These are phyloP conservation scores for Xiphias gladius DNA, from an alignment of 2,113 vertebrate genomes.

Conservation along the genomic window DNA sequence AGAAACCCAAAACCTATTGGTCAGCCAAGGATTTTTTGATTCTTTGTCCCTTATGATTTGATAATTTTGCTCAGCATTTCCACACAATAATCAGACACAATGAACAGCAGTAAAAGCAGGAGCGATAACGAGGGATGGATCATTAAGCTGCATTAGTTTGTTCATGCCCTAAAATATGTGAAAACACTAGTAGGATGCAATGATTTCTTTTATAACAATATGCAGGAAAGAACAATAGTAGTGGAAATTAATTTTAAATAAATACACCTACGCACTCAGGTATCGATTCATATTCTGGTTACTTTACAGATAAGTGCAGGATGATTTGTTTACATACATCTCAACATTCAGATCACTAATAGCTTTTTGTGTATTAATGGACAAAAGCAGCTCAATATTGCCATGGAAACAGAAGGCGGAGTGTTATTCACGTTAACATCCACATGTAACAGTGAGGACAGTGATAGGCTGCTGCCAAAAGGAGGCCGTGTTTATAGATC, in stretches of 20 bases:
- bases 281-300: constrained; percentile 31
- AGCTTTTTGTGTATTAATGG: constrained; percentile 19
- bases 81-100: not conserved
- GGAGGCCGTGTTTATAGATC: constrained; percentile 7
- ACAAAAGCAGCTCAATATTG: constrained; percentile 33
- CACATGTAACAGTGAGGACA: constrained; percentile 11
- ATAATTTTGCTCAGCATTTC: not conserved
- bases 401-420: constrained; percentile 61
- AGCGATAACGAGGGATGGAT: not conserved
- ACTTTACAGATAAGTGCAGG: constrained; percentile 18
- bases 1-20: not conserved
- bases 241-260: not conserved
- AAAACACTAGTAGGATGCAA: not conserved
- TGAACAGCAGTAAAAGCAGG: not conserved
- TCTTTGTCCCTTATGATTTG: not conserved
- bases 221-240: not conserved
- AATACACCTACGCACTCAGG: not conserved
- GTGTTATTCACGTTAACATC: constrained; percentile 26
- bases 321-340: constrained; percentile 50
- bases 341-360: constrained; percentile 38
- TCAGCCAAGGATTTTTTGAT: not conserved
- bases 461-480: constrained; percentile 18
- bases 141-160: too few relatives aligned
- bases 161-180: not conserved
- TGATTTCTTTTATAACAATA: not conserved